These are phyloP conservation scores for Dinothrombium tinctorium DNA, from an alignment of 1,140 invertebrate genomes.

Conservation along the genomic window DNA sequence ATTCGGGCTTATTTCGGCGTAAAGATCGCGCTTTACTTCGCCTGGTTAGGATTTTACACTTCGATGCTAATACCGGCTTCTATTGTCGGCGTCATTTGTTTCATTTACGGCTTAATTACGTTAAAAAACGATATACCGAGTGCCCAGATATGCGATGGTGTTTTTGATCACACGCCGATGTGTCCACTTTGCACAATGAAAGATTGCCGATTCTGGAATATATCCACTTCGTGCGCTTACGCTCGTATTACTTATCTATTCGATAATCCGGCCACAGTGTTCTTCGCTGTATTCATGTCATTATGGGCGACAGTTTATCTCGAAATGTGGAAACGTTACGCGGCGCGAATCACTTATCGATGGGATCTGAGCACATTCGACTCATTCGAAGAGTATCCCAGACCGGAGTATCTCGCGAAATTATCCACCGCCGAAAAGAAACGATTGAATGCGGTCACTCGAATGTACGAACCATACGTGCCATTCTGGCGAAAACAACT, in stretches of 20 bases:
- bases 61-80: slow-evolving; percentile 30
- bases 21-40: slow-evolving; percentile 42
- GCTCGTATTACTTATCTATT: slow-evolving; percentile 74
- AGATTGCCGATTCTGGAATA: slow-evolving; percentile 63
- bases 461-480: slow-evolving; percentile 58
- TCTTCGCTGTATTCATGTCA: slow-evolving; percentile 89
- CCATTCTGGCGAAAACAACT: slow-evolving; percentile 67
- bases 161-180: slow-evolving; percentile 34
- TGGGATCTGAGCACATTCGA: slow-evolving; percentile 70
- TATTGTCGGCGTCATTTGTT: slow-evolving; percentile 28
- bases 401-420: slow-evolving; percentile 43
- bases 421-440: slow-evolving; percentile 5
- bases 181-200: slow-evolving; percentile 52
- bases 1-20: slow-evolving; percentile 77
- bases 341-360: slow-evolving; percentile 62
- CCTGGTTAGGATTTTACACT: slow-evolving; percentile 37
- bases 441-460: slow-evolving; percentile 7
- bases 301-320: slow-evolving; percentile 76
- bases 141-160: slow-evolving; percentile 53
- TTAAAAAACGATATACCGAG: slow-evolving; percentile 43
- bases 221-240: slow-evolving; percentile 62
- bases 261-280: slow-evolving; percentile 76
- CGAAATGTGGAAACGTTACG: slow-evolving; percentile 85
- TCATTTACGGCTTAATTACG: slow-evolving; percentile 37
- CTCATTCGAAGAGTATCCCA: slow-evolving; percentile 45